Evolutionary conservation across 2,797 vertebrate species (phyloP).

Genomic region (Micromesistius poutassou): DNA sequence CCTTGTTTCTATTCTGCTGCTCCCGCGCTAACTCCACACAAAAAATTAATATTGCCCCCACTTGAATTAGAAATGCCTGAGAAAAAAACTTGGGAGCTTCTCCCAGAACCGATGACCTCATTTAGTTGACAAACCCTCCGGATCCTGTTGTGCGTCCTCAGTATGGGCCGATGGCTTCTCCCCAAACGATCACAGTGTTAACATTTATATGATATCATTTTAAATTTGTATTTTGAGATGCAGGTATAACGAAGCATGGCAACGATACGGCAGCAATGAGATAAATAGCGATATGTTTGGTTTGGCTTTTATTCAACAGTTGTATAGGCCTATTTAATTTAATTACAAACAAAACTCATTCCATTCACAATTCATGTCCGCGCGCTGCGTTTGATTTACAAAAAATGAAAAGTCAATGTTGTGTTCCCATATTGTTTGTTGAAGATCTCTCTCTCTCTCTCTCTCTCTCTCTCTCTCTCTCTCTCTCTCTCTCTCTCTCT

Average conservation of each 20-base stretch:
- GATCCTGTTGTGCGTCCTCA: not conserved
- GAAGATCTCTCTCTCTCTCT: not conserved
- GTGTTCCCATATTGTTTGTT: not conserved
- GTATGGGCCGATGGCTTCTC: not conserved
- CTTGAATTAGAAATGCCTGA: conserved; percentile 66
- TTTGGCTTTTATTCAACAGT: not conserved
- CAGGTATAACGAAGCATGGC: not conserved
- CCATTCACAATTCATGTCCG: not conserved
- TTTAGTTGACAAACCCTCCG: conserved; percentile 29
- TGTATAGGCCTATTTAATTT: not conserved
- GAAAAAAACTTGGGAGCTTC: conserved; percentile 52
- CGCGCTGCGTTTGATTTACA: not conserved
- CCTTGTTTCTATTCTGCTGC: conserved; percentile 67
- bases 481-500: not conserved
- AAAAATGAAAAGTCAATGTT: not conserved
- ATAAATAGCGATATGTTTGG: not conserved
- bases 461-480: not conserved
- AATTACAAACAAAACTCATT: not conserved
- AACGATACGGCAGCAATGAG: not conserved
- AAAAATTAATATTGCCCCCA: conserved; percentile 54
- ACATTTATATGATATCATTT: not conserved
- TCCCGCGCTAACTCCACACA: conserved; percentile 63
- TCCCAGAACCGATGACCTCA: conserved; percentile 67
- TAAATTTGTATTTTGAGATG: not conserved
- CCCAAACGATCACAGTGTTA: not conserved